A percentile compares a stretch with the other conserved stretches of the same genome.
phyloP scores from a whole-genome alignment of 2,113 vertebrate species.

The Pampusana beccarii region DNA sequence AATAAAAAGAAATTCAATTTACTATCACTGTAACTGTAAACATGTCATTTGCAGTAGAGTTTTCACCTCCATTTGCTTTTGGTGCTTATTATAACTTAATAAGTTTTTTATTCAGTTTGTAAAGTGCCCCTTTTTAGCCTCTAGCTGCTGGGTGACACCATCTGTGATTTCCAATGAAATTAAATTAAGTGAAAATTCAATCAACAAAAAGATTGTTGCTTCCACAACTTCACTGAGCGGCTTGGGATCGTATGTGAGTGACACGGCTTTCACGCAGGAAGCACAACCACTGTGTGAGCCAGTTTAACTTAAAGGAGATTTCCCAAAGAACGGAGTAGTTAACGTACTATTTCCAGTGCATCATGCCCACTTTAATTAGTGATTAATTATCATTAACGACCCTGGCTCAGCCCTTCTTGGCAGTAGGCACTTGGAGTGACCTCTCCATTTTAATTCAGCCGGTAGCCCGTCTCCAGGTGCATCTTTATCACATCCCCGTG shows the following conservation, averaged over 20 bases:
- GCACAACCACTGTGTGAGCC: neutral
- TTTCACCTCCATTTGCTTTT: slow-evolving; percentile 60
- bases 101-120: slow-evolving; percentile 65
- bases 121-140: slow-evolving; percentile 75
- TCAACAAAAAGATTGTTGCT: slow-evolving; percentile 71
- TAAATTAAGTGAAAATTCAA: slow-evolving; percentile 80
- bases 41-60: slow-evolving; percentile 31
- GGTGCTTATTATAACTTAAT: slow-evolving; percentile 70
- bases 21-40: neutral
- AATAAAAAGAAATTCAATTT: neutral
- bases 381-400: slow-evolving; percentile 53
- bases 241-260: neutral
- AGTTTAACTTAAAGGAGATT: neutral
- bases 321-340: neutral
- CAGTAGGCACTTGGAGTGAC: neutral
- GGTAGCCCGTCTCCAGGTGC: neutral
- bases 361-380: slow-evolving; percentile 10
- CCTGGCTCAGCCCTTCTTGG: neutral
- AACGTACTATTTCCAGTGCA: neutral
- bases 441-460: neutral
- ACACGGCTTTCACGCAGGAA: neutral
- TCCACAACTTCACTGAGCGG: slow-evolving; percentile 58
- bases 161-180: slow-evolving; percentile 79
- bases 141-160: slow-evolving; percentile 74
- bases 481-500: neutral